Evolutionary conservation across 2,797 vertebrate genomes (phyloP).

Genomic region (Anguilla obscura): DNA sequence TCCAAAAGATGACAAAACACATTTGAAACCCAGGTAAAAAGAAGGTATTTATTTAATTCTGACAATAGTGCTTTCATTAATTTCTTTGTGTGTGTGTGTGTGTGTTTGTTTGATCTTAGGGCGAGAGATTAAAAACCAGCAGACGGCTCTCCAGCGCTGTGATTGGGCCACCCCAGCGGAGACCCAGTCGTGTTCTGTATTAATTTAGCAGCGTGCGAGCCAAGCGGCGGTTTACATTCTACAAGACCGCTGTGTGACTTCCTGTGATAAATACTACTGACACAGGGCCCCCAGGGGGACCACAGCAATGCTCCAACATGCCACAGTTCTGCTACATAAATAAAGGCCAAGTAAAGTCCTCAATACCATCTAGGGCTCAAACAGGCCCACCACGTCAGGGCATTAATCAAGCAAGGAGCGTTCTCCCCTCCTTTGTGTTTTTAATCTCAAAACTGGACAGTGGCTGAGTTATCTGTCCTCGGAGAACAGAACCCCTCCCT

Average conservation of each 20-base stretch:
- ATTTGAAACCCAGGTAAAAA: not conserved
- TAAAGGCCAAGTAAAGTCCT: not conserved
- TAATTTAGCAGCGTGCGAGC: not conserved
- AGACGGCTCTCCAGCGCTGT: not conserved
- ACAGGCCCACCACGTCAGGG: not conserved
- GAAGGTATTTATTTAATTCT: not conserved
- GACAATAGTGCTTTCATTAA: no score
- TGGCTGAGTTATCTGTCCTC: conserved; percentile 28
- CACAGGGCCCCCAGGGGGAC: not conserved
- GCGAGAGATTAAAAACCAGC: not conserved
- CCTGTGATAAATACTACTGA: conserved; percentile 22
- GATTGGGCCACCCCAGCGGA: not conserved
- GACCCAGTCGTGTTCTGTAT: not conserved
- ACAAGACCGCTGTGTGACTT: not conserved
- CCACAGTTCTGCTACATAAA: not conserved
- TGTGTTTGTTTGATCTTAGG: not conserved
- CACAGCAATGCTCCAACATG: not conserved
- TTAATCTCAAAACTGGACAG: conserved; percentile 19
- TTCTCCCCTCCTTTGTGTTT: conserved; percentile 31
- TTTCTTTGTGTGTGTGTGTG: no score
- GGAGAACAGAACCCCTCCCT: not conserved
- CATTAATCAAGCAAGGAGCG: not conserved
- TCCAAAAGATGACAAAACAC: not conserved
- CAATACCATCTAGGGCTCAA: not conserved
- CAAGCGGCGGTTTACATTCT: not conserved